Conservation (phyloP, 2,797 vertebrate species). For the Telmatherina bonti region DNA sequence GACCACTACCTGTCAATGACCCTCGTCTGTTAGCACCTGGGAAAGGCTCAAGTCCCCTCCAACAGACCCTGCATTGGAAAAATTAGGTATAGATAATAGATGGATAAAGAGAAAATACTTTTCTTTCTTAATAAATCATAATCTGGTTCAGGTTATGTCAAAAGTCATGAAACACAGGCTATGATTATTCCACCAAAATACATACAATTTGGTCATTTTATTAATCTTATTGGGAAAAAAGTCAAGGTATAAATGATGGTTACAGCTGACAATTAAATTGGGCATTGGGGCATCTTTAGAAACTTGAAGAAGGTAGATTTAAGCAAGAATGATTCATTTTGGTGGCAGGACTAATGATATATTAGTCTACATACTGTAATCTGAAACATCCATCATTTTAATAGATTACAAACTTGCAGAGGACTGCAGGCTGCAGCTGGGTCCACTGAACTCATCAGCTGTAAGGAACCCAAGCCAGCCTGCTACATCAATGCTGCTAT, state of each 20-base stretch:
- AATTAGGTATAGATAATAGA: neutral
- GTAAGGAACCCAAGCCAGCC: constrained; percentile 10
- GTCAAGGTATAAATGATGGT: neutral
- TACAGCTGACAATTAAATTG: no score
- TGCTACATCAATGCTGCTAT: constrained; percentile 51
- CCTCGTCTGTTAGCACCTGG: neutral
- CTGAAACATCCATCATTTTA: neutral
- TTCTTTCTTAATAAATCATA: neutral
- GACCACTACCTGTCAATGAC: neutral
- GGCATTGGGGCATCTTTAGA: no score
- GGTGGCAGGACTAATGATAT: neutral
- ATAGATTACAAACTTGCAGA: constrained; percentile 21
- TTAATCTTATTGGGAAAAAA: no score
- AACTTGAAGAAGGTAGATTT: neutral
- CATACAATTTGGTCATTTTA: neutral
- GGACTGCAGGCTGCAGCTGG: constrained; percentile 14
- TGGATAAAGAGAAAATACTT: neutral
- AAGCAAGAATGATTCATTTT: neutral
- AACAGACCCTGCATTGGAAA: neutral
- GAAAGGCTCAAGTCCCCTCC: neutral
- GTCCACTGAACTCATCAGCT: constrained; percentile 49
- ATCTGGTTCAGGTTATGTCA: neutral
- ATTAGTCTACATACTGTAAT: neutral
- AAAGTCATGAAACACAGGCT: no score
- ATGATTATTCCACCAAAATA: no score